Percentiles rank a stretch among this genome's conserved stretches.
Evolutionary conservation across 2,888 invertebrate genomes (phyloP).

Genomic region (Synanthedon myopaeformis): DNA sequence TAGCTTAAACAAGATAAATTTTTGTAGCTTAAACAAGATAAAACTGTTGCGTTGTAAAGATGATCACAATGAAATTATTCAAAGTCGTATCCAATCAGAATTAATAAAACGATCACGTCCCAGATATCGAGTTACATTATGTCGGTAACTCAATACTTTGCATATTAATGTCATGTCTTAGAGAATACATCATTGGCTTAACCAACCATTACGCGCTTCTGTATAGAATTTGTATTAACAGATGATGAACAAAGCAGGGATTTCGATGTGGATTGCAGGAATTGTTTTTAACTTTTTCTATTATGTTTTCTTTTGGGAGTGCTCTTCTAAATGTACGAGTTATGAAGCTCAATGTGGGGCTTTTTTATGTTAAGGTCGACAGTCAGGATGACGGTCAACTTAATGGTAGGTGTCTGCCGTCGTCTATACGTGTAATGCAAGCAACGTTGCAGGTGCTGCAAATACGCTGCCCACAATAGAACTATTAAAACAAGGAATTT

Average conservation of each 20-base stretch:
- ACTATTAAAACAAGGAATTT: too few species aligned
- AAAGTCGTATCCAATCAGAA: conserved; percentile 28
- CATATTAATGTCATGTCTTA: conserved; percentile 52
- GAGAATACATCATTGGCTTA: conserved; percentile 42
- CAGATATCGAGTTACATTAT: conserved; percentile 36
- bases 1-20: too few species aligned
- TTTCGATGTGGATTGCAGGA: conserved; percentile 20
- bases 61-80: too few species aligned
- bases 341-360: conserved; percentile 9
- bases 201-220: conserved; percentile 55
- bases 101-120: conserved; percentile 57
- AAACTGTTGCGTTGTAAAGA: too few species aligned
- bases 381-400: too few species aligned
- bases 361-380: too few species aligned
- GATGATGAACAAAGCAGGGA: conserved; percentile 40
- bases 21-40: too few species aligned
- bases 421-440: too few species aligned
- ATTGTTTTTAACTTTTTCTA: conserved; percentile 23
- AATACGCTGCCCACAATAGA: too few species aligned
- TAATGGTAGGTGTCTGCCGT: too few species aligned
- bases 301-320: conserved; percentile 10
- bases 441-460: too few species aligned
- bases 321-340: conserved; percentile 13
- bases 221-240: conserved; percentile 53
- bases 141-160: conserved; percentile 52